A percentile compares a stretch with the other conserved stretches of the same genome.
phyloP scores from a whole-genome alignment of 2,113 vertebrate genomes.

The Strix aluco region DNA sequence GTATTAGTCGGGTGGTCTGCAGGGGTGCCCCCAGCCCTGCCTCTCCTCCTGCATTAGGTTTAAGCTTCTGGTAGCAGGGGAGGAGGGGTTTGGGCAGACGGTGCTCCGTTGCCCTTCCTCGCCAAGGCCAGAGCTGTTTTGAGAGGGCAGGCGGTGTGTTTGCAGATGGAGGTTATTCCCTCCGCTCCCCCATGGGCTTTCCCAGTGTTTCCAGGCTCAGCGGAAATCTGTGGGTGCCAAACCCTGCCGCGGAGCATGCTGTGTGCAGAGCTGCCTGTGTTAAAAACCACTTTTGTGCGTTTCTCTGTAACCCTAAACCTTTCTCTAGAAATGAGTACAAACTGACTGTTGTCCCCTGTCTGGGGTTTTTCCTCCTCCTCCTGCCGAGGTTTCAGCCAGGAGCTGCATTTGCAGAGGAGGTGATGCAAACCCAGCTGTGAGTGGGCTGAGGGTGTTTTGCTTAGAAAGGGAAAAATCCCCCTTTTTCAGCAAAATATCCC shows the following conservation, averaged over 20 bases:
- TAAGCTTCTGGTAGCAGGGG: not conserved
- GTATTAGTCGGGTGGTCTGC: not conserved
- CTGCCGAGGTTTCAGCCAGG: not conserved
- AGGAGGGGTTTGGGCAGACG: not conserved
- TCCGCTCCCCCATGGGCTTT: not conserved
- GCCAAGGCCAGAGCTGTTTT: not conserved
- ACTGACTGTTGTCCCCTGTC: not conserved
- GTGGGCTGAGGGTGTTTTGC: not conserved
- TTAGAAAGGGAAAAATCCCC: not conserved
- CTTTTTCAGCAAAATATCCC: not conserved
- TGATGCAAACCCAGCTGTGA: not conserved
- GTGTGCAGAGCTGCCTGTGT: not conserved
- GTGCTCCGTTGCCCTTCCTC: not conserved
- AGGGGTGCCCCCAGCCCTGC: not conserved
- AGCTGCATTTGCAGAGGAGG: not conserved
- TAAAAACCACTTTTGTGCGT: not conserved
- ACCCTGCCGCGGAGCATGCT: not conserved
- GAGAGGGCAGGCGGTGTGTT: not conserved
- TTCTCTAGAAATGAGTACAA: not conserved
- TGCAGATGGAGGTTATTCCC: not conserved
- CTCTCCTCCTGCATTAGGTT: not conserved
- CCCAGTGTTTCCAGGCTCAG: not conserved
- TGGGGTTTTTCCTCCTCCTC: not conserved
- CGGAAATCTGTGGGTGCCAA: not conserved
- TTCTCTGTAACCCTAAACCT: not conserved